Base-by-base conservation (phyloP, 2,888 invertebrate genomes). In the Lithodes maja region DNA sequence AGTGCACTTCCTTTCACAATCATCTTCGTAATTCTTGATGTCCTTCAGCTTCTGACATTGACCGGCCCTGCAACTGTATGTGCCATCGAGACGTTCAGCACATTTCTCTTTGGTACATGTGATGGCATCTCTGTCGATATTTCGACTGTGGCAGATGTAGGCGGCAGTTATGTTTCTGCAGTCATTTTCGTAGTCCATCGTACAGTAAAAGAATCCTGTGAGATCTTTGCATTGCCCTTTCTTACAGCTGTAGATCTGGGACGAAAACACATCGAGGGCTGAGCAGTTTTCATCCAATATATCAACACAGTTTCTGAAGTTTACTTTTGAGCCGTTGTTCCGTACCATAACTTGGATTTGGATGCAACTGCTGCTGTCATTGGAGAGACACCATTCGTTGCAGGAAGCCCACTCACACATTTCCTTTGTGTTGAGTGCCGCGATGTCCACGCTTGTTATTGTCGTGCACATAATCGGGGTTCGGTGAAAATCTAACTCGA, bases 401-500 rank as follows among this genome's bases (percentile, higher is more conserved):
- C 98, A 98, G 86, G 97, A 97, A 17, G 89, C 68, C 90, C 90
- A 91, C 1, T 71, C 17, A 54, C 91, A 91, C 71, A 5, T 3
- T 1, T 71, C 3, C 54, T 85, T 88, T 61, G 86, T 89, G 17
- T 83, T 81, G 71, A 12, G n/a, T 78, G 15, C 17, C 2, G 86
- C 79, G 50, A 91, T 71, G 69, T 91, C 91, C 75, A 84, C 84
- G 7, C 90, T 85, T 83, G 97, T 97, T 97, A 97, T 97, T 87
- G 98, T 98, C 81, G 97, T 97, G 94, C 98, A 98, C 97, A 98
- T 98, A 91, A 97, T 97, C 1, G 98, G 97, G 54, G 96, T 95
- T 92, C 97, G 97, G 93, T 96, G 96, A 93, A 98, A 97, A 78
- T 97, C 98, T 7, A 97, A 97, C 92, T 96, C 95, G 93, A 96